Evolutionary conservation across 1,140 invertebrate genomes (phyloP), one percentile per base, ranked within the genome.

Genomic region (Tetragonula clypearis): DNA sequence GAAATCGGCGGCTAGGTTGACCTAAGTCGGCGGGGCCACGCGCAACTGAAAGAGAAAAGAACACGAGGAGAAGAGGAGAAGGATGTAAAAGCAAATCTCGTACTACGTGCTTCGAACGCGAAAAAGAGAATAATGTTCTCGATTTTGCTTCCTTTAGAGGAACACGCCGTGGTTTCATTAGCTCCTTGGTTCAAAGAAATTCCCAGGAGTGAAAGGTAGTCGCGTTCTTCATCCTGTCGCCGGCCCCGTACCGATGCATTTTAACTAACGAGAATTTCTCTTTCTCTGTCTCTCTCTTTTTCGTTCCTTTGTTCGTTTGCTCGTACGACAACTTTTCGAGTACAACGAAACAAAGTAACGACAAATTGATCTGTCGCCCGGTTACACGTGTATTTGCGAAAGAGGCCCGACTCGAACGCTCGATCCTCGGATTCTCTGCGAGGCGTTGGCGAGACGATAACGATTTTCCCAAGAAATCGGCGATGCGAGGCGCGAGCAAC

Each of bases 391-490:
- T 74, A 30, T 26, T 23, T 74, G 1, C 12, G 8, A 41, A 14
- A 12, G 15, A 14, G 21, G 21, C 3, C 17, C 9, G 73, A 30
- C 4, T 62, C 23, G 23, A 62, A n/a, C 1, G 17, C 26, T 35
- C 41, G 65, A 82, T 82, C 65, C 26, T 65, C 35, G n/a, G 30
- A 68, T 65, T 65, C 30, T 53, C n/a, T 0, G 0, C 21, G 65
- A n/a, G 58, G 60, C 2, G 79, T n/a, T 65, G 79, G 23, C 58
- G 65, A 41, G 41, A 75, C 49, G 65, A 73, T 73, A 77, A 84
- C 66, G 76, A 84, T 90, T 89, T 89, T 87, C 81, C 73, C 87
- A 76, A 87, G 88, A 87, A 89, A 71, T 78, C 78, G 75, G 35
- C 35, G 55, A 79, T 69, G 78, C 69, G 60, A 58, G 62, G 26